Percentiles rank a stretch among this genome's conserved stretches.
phyloP scores from a whole-genome alignment of 2,888 invertebrate species.

The Marronus borbonicus region DNA sequence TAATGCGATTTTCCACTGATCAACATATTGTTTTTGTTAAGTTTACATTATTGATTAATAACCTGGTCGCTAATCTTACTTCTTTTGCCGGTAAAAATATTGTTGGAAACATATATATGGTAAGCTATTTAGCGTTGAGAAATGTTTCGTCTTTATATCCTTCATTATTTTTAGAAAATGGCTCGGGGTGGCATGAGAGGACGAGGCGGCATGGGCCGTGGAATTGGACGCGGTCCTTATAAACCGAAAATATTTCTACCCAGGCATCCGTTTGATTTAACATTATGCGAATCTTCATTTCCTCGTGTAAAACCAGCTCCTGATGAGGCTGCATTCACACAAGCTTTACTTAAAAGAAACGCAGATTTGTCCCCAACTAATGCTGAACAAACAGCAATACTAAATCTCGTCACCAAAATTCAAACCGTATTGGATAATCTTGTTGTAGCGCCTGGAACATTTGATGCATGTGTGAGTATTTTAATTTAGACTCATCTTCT shows the following conservation, averaged over 20 bases:
- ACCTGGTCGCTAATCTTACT: not conserved
- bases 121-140: not conserved
- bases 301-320: slow-evolving; percentile 86
- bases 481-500: not conserved
- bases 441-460: slow-evolving; percentile 93
- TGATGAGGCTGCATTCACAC: slow-evolving; percentile 89
- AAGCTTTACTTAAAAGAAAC: slow-evolving; percentile 94
- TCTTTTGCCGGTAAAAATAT: slow-evolving; percentile 12
- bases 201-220: slow-evolving; percentile 76
- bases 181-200: slow-evolving; percentile 82
- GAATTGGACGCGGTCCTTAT: slow-evolving; percentile 77
- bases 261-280: slow-evolving; percentile 89
- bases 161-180: slow-evolving; percentile 70
- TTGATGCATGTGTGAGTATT: slow-evolving; percentile 93
- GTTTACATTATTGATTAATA: slow-evolving; percentile 24
- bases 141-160: not conserved
- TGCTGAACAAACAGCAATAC: slow-evolving; percentile 91
- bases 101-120: slow-evolving; percentile 5
- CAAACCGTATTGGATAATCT: slow-evolving; percentile 94
- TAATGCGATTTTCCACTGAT: too few relatives aligned
- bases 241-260: slow-evolving; percentile 79
- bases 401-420: slow-evolving; percentile 95
- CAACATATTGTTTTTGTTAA: not conserved
- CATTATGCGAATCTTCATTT: slow-evolving; percentile 90
- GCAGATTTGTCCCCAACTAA: slow-evolving; percentile 93